Base-by-base conservation (phyloP, 2,888 invertebrate genomes). In the Lordiphosa fenestrarum region DNA sequence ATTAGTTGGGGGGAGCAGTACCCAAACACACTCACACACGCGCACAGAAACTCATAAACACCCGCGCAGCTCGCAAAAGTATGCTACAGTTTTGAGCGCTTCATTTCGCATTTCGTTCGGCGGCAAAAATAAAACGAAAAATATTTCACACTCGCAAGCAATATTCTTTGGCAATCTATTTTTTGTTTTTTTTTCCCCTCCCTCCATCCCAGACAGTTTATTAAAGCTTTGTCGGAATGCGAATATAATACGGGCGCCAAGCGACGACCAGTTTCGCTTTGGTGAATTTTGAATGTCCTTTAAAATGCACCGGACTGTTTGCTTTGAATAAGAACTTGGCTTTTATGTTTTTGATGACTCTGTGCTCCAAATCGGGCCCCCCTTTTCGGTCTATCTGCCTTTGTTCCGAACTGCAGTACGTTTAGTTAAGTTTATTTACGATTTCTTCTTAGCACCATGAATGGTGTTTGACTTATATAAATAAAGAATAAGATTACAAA, bases 121-220 rank as follows among this genome's bases (percentile, higher is more conserved):
- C 40, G 10, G 51, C 25, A 37, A 12, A 63, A 72, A 59, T 54
- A 68, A 53, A 63, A 72, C 50, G 53, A 47, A 58, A 41, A 62
- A 59, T 59, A 46, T 48, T 64, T 55, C 44, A 59, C 51, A 65
- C 59, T 65, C 65, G 46, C 53, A 53, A 46, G 60, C 49, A 70
- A 61, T 76, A 69, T 66, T 63, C 54, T 65, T 66, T 73, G 59
- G 54, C 55, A 38, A 53, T 47, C 48, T 51, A 48, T 61, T 59
- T 50, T 56, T 23, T 49, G 25, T 49, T 37, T 49, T 53, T 40
- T 69, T 73, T 64, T 41, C 64, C 71, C 74, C 2, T 15, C 15
- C 15, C 64, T 71, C 74, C 74, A 64, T 66, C 68, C 70, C 66
- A 65, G 71, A 48, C 68, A 60, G 54, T 73, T 65, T 81, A 70